Conservation (phyloP, 2,113 vertebrate species). For the Anguilla rostrata region DNA sequence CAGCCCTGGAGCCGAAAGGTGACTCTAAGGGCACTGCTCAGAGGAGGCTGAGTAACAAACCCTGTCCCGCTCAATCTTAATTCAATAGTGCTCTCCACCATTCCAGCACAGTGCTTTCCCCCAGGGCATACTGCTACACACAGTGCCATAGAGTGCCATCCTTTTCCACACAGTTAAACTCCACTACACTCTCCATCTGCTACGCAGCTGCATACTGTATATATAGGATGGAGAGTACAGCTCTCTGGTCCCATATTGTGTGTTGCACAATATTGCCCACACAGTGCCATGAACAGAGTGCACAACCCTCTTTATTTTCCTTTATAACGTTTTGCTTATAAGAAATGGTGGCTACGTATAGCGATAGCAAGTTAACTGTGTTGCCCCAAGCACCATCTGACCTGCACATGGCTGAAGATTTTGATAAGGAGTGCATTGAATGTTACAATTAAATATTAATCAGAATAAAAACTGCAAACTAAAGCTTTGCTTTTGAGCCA, state of each 20-base stretch:
- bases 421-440: not conserved
- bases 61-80: slow-evolving; percentile 38
- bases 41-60: slow-evolving; percentile 47
- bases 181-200: slow-evolving; percentile 33
- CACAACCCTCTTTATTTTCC: not conserved
- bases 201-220: slow-evolving; percentile 52
- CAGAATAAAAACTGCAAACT: not conserved
- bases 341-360: not conserved
- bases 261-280: not conserved
- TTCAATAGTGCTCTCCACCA: slow-evolving; percentile 50
- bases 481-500: not conserved
- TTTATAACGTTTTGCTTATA: not conserved
- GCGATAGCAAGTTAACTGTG: not conserved
- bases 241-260: slow-evolving; percentile 14
- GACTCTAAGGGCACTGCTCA: slow-evolving; percentile 30
- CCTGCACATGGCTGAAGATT: not conserved
- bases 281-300: not conserved
- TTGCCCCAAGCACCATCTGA: not conserved
- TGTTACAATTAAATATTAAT: not conserved
- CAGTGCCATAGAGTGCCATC: slow-evolving; percentile 40
- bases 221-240: slow-evolving; percentile 24
- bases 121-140: slow-evolving; percentile 40
- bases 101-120: slow-evolving; percentile 38
- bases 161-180: slow-evolving; percentile 24
- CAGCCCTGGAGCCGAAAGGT: slow-evolving; percentile 6